Base-by-base conservation (phyloP, 2,888 invertebrate species). In the Achlya flavicornis region DNA sequence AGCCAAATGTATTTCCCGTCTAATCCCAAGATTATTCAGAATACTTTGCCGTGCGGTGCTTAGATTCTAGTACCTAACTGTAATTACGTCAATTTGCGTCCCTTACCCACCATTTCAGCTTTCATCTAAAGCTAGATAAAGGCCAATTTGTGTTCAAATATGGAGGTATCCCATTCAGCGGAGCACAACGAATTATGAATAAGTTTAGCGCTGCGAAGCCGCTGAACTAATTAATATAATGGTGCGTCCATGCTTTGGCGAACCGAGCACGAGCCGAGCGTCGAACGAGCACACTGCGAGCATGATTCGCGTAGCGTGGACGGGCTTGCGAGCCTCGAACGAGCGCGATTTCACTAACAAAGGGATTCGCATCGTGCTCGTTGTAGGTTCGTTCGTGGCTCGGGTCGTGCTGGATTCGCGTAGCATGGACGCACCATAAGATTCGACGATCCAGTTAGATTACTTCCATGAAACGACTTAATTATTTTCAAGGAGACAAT, bases 401-500 rank as follows among this genome's bases (percentile, higher is more conserved):
- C n/a, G n/a, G n/a, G n/a, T n/a, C n/a, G n/a, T n/a, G n/a, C n/a
- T n/a, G n/a, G n/a, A n/a, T n/a, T n/a, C n/a, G n/a, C n/a, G n/a
- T n/a, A n/a, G n/a, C n/a, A n/a, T n/a, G n/a, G n/a, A n/a, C n/a
- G n/a, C n/a, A n/a, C n/a, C n/a, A n/a, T n/a, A 66, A 35, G 65
- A 64, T 63, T 59, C 63, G 38, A 33, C 46, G 63, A 57, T 64
- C 63, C 63, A 62, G 65, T 63, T 33, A 63, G 26, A 62, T 68
- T 33, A 64, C 65, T 65, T 70, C 73, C 69, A 73, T 76, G 71
- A 73, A 75, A 72, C 70, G 66, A 66, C 71, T 72, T 76, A 76
- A 80, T 78, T 74, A 75, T 68, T 71, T 72, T 77, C 78, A 80
- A 82, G 78, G 78, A 71, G 72, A 79, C 71, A 62, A 73, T 77